These are phyloP conservation scores for Bubo bubo DNA, from an alignment of 2,113 vertebrate species.

Conservation along the genomic window DNA sequence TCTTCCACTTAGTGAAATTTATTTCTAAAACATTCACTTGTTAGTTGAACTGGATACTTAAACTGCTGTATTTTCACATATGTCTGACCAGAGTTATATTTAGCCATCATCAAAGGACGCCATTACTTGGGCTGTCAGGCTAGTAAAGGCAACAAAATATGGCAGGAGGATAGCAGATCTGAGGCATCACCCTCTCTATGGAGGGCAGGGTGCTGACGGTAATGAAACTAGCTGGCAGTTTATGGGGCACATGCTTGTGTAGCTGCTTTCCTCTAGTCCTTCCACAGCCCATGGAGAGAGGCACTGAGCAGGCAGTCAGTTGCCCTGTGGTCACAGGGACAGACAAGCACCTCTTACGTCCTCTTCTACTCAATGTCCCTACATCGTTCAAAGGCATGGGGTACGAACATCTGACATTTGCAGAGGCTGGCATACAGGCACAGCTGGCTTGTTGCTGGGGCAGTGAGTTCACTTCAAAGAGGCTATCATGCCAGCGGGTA, in stretches of 20 bases:
- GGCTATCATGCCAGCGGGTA: not conserved
- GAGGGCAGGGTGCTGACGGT: fast-evolving
- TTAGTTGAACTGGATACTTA: not conserved
- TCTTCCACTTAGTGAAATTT: not conserved
- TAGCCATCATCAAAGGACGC: not conserved
- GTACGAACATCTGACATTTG: not conserved
- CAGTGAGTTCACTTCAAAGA: not conserved
- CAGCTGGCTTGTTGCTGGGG: not conserved
- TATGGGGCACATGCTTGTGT: not conserved
- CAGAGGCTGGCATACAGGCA: not conserved
- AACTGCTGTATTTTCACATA: not conserved
- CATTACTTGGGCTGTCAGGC: not conserved
- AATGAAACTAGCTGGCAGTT: not conserved
- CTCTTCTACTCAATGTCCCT: not conserved
- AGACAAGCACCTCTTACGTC: not conserved
- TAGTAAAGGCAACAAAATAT: not conserved
- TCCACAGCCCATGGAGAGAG: not conserved
- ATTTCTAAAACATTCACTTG: not conserved
- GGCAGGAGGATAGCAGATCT: not conserved
- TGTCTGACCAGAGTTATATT: not conserved
- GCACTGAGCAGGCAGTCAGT: not conserved
- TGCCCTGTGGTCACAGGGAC: not conserved
- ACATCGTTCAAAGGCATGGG: not conserved
- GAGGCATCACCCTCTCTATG: not conserved
- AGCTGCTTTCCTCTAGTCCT: not conserved